These are phyloP conservation scores for Ceriagrion tenellum DNA, from an alignment of 2,888 invertebrate species.

Conservation along the genomic window DNA sequence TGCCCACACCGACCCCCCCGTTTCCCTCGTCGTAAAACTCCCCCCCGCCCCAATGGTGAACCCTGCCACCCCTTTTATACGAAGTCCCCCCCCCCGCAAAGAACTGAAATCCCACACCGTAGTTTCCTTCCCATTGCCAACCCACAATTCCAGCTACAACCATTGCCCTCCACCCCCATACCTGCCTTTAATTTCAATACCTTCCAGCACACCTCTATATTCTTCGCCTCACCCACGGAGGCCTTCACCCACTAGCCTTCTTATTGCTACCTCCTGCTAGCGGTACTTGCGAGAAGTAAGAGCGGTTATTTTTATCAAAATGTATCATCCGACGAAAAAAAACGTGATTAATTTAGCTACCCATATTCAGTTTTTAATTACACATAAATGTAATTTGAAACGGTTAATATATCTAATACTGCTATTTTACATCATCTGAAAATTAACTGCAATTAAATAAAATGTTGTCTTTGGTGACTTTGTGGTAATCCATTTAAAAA, in stretches of 20 bases:
- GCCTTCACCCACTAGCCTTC: neutral
- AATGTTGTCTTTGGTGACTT: too few species aligned
- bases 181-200: neutral
- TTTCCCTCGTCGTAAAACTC: slow-evolving; percentile 27
- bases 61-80: neutral
- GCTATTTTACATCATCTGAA: too few species aligned
- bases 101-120: neutral
- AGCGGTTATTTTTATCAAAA: too few species aligned
- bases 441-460: too few species aligned
- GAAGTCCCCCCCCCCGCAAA: neutral
- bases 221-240: neutral
- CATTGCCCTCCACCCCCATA: neutral
- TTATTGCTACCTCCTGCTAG: too few species aligned
- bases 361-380: too few species aligned
- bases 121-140: neutral
- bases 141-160: slow-evolving; percentile 11
- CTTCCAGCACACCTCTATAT: neutral
- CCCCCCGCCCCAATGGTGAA: neutral
- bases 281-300: too few species aligned
- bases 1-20: neutral
- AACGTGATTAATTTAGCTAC: too few species aligned
- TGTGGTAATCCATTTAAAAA: too few species aligned
- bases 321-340: too few species aligned
- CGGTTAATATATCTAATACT: too few species aligned
- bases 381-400: too few species aligned